These are phyloP conservation scores for Holacanthus passer DNA, from an alignment of 2,113 vertebrate species.

Conservation along the genomic window DNA sequence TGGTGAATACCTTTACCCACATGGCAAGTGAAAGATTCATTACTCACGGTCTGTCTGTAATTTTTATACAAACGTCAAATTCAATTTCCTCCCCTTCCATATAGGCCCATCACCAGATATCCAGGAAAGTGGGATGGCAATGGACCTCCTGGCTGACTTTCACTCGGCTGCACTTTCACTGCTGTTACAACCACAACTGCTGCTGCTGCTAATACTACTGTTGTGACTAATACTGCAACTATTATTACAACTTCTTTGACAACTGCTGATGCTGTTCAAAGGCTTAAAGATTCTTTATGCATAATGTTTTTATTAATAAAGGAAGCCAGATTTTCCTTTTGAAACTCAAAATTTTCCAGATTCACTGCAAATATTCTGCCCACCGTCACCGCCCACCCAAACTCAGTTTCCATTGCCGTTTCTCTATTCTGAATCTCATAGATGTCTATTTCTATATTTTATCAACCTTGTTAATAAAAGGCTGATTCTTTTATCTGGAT, in stretches of 20 bases:
- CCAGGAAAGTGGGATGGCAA: neutral
- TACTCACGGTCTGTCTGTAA: conserved; percentile 19
- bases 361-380: neutral
- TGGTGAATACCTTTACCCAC: conserved; percentile 45
- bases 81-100: conserved; percentile 31
- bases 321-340: neutral
- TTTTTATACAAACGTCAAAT: conserved; percentile 46
- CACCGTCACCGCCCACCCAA: neutral
- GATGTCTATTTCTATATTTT: no score
- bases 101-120: conserved; percentile 6
- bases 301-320: neutral
- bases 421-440: neutral
- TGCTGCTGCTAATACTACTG: neutral
- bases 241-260: neutral
- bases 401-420: neutral
- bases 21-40: conserved; percentile 40
- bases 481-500: no score
- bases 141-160: neutral
- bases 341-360: neutral
- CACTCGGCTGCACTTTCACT: neutral
- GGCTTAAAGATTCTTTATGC: neutral
- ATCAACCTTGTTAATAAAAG: no score
- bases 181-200: neutral
- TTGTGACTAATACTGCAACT: neutral
- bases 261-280: neutral